A percentile compares a stretch with the other conserved stretches of the same genome.
Evolutionary conservation across 2,797 vertebrate genomes (phyloP).

Genomic region (Jordanella pulchra): DNA sequence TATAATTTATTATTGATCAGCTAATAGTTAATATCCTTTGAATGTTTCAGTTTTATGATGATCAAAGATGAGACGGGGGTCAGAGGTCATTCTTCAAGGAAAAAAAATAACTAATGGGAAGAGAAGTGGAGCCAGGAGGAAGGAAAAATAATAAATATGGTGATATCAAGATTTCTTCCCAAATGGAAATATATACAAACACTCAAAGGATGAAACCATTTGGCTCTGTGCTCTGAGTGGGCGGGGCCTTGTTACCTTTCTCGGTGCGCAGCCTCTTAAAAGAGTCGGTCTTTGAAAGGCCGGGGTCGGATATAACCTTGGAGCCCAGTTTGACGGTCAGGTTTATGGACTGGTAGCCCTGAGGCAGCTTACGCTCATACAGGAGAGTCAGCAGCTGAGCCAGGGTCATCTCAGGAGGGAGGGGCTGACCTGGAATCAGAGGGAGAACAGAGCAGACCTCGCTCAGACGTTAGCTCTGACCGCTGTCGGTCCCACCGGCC

Average conservation of each 20-base stretch:
- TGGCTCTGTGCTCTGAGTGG: too few species aligned
- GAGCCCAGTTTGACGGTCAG: conserved; percentile 96
- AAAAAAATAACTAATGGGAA: too few species aligned
- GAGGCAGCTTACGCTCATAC: conserved; percentile 95
- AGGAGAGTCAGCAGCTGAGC: conserved; percentile 95
- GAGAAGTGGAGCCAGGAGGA: too few species aligned
- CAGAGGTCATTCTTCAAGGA: too few species aligned
- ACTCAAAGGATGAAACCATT: too few species aligned
- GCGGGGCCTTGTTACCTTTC: conserved; percentile 83
- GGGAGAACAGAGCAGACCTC: background rate
- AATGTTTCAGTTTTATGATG: too few species aligned
- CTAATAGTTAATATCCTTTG: too few species aligned
- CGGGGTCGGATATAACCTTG: conserved; percentile 95
- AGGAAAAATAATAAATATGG: too few species aligned
- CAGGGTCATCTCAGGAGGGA: conserved; percentile 97
- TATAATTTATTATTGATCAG: too few species aligned
- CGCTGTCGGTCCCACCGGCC: background rate
- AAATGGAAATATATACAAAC: too few species aligned
- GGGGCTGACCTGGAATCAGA: conserved; percentile 86
- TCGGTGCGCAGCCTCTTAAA: conserved; percentile 98
- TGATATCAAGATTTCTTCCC: too few species aligned
- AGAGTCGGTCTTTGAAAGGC: conserved; percentile 97
- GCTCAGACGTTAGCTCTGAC: background rate
- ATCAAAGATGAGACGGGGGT: too few species aligned
- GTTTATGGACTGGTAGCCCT: conserved; percentile 96